phyloP scores from a whole-genome alignment of 2,113 vertebrate genomes.

The Salminus brasiliensis region DNA sequence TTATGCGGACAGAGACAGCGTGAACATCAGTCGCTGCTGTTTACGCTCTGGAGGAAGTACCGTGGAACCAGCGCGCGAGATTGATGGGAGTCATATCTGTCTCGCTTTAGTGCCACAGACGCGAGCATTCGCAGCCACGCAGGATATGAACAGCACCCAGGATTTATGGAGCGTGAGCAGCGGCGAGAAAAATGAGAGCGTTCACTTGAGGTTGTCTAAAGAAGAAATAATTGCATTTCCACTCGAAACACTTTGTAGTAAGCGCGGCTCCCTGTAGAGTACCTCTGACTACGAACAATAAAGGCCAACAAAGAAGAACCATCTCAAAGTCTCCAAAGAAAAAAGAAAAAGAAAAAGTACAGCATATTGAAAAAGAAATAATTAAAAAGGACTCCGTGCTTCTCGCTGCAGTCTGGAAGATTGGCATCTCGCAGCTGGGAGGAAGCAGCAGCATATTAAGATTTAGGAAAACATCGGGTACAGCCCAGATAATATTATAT shows the following conservation, averaged over 20 bases:
- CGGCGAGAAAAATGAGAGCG: constrained; percentile 55
- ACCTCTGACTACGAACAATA: constrained; percentile 54
- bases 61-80: constrained; percentile 57
- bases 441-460: neutral
- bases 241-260: constrained; percentile 56
- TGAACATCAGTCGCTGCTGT: constrained; percentile 14
- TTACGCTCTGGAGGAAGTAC: constrained; percentile 16
- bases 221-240: constrained; percentile 62
- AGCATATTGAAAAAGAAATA: neutral
- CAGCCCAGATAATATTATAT: neutral
- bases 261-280: constrained; percentile 39
- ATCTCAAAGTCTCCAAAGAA: neutral
- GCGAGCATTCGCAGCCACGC: constrained; percentile 31
- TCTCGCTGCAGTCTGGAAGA: too few species aligned
- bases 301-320: constrained; percentile 44
- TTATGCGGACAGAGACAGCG: neutral
- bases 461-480: neutral
- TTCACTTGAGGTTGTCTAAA: constrained; percentile 51
- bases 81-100: constrained; percentile 56
- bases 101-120: constrained; percentile 40
- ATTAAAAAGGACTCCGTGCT: neutral
- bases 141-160: constrained; percentile 45
- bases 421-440: neutral
- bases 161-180: constrained; percentile 54
- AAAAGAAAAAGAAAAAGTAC: neutral